These are phyloP conservation scores for Lepus europaeus DNA, from an alignment of 2,113 vertebrate species.

Conservation along the genomic window DNA sequence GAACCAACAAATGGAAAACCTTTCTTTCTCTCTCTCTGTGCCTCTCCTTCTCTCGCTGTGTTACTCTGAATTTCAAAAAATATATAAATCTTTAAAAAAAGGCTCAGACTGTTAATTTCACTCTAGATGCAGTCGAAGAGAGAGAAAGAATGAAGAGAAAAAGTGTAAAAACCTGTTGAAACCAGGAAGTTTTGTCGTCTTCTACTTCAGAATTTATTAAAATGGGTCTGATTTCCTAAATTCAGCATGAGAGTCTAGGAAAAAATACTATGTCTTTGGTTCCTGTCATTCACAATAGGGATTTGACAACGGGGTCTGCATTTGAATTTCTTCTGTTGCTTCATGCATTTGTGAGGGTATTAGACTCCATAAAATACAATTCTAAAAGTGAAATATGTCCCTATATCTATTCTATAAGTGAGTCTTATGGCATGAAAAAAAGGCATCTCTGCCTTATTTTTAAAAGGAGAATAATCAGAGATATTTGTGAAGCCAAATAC, in stretches of 20 bases:
- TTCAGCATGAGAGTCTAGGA: conserved; percentile 56
- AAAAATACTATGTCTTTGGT: conserved; percentile 58
- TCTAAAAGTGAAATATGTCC: conserved; percentile 62
- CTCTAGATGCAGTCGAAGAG: background rate
- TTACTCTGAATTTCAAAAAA: too few relatives aligned
- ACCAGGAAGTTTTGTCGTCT: background rate
- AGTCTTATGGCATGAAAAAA: background rate
- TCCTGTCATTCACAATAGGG: conserved; percentile 53
- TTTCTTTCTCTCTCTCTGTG: too few relatives aligned
- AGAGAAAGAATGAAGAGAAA: too few relatives aligned
- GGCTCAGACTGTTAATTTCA: background rate
- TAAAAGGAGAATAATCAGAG: conserved; percentile 51
- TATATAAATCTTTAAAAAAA: too few relatives aligned
- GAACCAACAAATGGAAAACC: too few relatives aligned
- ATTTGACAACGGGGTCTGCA: conserved; percentile 15
- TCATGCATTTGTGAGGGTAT: conserved; percentile 12
- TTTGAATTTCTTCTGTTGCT: conserved; percentile 37
- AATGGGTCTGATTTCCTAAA: conserved; percentile 39
- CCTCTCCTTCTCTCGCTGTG: too few relatives aligned
- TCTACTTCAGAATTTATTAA: background rate
- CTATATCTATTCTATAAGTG: conserved; percentile 45
- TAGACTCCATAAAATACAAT: conserved; percentile 45
- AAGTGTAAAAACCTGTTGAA: background rate
- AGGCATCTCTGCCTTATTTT: background rate
- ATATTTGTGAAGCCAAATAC: conserved; percentile 12